Evolutionary conservation across 2,113 vertebrate species (phyloP).

Genomic region (Thinocorus orbignyianus): DNA sequence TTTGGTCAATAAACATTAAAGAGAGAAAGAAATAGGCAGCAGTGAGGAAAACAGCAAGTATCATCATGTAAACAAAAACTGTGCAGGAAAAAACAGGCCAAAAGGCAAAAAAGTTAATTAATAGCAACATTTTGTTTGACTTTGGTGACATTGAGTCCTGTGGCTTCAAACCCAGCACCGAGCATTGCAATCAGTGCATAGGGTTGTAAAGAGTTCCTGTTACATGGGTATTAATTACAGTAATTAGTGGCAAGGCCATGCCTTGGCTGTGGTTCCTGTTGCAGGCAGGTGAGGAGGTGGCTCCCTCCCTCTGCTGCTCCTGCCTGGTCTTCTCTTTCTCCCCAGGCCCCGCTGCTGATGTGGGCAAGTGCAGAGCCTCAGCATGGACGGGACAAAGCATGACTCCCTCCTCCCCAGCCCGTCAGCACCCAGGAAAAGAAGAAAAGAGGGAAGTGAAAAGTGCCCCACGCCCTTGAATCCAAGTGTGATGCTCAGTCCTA

Average conservation of each 20-base stretch:
- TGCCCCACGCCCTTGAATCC: neutral
- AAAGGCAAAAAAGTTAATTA: neutral
- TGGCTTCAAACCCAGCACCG: neutral
- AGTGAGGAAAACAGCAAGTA: neutral
- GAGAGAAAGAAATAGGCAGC: neutral
- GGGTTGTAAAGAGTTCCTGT: neutral
- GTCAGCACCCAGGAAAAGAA: neutral
- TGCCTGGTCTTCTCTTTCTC: neutral
- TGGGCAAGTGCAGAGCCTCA: neutral
- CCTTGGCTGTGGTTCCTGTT: neutral
- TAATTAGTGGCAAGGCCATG: neutral
- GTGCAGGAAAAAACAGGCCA: neutral
- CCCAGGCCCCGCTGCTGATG: neutral
- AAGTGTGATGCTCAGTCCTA: neutral
- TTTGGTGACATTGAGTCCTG: neutral
- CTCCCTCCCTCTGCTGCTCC: neutral
- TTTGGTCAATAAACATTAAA: neutral
- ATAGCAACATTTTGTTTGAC: neutral
- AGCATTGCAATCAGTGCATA: neutral
- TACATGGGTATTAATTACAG: neutral
- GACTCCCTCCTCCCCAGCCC: neutral
- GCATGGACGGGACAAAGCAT: rapidly evolving
- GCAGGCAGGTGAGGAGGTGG: neutral
- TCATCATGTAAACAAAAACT: rapidly evolving
- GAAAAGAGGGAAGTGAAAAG: neutral